A percentile compares a stretch with the other conserved stretches of the same genome.
These are phyloP conservation scores for Thunnus maccoyii DNA, from an alignment of 2,113 vertebrate genomes.

Conservation along the genomic window DNA sequence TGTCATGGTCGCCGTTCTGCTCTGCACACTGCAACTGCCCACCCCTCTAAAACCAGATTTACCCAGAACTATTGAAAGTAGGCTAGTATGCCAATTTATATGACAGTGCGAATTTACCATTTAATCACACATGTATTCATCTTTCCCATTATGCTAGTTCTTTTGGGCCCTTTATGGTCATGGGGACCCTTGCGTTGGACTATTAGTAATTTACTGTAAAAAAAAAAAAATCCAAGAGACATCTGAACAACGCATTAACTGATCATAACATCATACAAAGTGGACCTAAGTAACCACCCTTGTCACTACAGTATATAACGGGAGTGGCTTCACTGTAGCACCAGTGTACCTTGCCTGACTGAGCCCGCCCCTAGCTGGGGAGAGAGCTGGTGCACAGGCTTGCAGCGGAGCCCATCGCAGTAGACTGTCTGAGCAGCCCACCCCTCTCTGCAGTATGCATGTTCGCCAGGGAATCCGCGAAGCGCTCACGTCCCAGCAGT, in stretches of 20 bases:
- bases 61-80: constrained; percentile 3
- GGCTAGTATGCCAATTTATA: background rate
- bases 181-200: background rate
- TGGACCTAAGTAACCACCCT: constrained; percentile 24
- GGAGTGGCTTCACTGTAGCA: constrained; percentile 71
- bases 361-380: constrained; percentile 78
- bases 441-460: constrained; percentile 84
- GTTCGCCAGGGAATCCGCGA: constrained; percentile 80
- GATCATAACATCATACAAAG: constrained; percentile 34
- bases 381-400: constrained; percentile 72
- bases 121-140: background rate
- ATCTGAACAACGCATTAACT: background rate
- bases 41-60: constrained; percentile 22
- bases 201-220: too few relatives aligned
- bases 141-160: background rate
- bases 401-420: constrained; percentile 75
- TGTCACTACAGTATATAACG: constrained; percentile 47
- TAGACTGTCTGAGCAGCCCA: constrained; percentile 74
- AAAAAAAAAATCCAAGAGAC: background rate
- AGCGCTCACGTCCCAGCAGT: constrained; percentile 79
- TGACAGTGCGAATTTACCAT: background rate
- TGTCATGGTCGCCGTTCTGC: constrained; percentile 54
- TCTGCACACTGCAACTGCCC: background rate
- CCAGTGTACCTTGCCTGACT: constrained; percentile 70
- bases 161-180: background rate